Percentiles rank a stretch among this genome's conserved stretches.
Conservation (phyloP, 2,888 invertebrate species). For the Stegophylla sp. region DNA sequence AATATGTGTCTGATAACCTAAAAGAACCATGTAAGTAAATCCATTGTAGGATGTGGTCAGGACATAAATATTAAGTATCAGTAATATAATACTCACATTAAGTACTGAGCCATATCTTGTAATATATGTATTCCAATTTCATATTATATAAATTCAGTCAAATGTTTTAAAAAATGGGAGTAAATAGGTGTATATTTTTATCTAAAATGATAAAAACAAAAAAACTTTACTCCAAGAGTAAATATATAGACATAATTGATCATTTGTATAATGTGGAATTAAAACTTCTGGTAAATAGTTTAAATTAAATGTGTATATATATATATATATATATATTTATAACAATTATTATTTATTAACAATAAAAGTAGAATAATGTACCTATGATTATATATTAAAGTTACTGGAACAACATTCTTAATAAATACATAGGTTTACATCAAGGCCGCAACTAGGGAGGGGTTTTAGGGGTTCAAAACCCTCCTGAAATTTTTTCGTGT, state of each 20-base stretch:
- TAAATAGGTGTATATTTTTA: neutral
- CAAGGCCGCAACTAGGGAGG: too few relatives aligned
- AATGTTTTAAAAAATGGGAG: neutral
- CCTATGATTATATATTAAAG: neutral
- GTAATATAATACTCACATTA: slow-evolving; percentile 20
- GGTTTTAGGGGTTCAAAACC: too few relatives aligned
- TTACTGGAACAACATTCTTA: neutral
- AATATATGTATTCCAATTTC: neutral
- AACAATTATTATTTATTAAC: neutral
- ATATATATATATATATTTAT: too few relatives aligned
- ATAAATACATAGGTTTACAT: neutral
- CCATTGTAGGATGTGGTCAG: neutral
- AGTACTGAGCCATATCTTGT: too few relatives aligned
- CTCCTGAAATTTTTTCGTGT: too few relatives aligned
- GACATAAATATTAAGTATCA: slow-evolving; percentile 16
- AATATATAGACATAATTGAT: too few relatives aligned
- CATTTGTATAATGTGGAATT: too few relatives aligned
- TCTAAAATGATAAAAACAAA: neutral
- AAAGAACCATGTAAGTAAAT: neutral
- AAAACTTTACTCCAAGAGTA: neutral
- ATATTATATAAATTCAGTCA: slow-evolving; percentile 8
- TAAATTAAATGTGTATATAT: neutral
- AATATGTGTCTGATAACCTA: neutral
- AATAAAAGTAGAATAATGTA: neutral
- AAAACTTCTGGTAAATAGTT: neutral